Percentiles rank a stretch among this genome's conserved stretches.
Evolutionary conservation across 2,888 invertebrate species (phyloP).

Genomic region (Meghimatium bilineatum): DNA sequence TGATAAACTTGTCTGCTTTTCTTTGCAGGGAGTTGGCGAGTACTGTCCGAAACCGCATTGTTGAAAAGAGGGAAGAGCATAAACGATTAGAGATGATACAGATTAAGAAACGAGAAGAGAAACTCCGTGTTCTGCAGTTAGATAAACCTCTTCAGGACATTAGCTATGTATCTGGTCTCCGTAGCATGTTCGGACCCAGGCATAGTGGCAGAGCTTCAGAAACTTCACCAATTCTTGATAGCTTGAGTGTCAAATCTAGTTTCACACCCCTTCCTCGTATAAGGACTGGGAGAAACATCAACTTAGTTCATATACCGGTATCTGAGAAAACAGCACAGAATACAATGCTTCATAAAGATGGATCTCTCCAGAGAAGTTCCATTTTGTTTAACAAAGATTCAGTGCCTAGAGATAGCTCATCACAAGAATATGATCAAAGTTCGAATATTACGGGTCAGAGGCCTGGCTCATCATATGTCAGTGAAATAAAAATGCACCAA

Average conservation of each 20-base stretch:
- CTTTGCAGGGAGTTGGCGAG: constrained; percentile 54
- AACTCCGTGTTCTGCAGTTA: constrained; percentile 61
- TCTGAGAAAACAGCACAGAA: neutral
- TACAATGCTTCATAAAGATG: neutral
- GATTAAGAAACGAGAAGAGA: constrained; percentile 60
- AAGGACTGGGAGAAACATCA: neutral
- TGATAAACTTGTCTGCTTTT: too few species aligned
- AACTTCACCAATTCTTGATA: neutral
- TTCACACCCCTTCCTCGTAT: constrained; percentile 14
- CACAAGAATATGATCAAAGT: neutral
- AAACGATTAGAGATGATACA: constrained; percentile 59
- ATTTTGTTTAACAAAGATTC: neutral
- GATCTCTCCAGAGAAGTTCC: too few species aligned
- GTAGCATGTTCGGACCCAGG: constrained; percentile 50
- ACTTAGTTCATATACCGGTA: neutral
- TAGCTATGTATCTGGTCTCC: constrained; percentile 48
- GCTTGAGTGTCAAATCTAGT: constrained; percentile 9
- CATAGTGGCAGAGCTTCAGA: constrained; percentile 8
- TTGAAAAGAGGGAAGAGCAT: constrained; percentile 63
- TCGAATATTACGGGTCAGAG: neutral
- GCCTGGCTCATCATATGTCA: constrained; percentile 26
- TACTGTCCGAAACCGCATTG: constrained; percentile 64
- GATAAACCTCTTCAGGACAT: constrained; percentile 49
- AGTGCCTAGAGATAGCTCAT: neutral
- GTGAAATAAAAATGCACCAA: constrained; percentile 13